Conservation (phyloP, 2,113 vertebrate species). For the Ginglymostoma cirratum region DNA sequence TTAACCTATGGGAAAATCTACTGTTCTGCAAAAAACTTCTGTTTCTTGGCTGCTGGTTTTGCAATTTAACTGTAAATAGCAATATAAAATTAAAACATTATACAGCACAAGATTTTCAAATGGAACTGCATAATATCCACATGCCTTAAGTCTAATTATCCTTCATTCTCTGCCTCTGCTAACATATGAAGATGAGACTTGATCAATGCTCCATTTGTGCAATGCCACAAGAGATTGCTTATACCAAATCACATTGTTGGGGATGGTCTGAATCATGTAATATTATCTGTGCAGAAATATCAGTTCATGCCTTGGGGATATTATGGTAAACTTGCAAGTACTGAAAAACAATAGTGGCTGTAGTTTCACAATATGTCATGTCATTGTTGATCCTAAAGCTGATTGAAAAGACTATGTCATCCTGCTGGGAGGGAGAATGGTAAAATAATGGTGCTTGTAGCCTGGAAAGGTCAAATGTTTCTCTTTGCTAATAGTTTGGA, state of each 20-base stretch:
- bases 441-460: constrained; percentile 12
- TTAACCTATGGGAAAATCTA: not conserved
- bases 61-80: not conserved
- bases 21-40: not conserved
- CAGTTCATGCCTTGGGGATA: not conserved
- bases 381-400: not conserved
- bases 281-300: not conserved
- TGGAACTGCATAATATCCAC: not conserved
- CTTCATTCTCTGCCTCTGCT: not conserved
- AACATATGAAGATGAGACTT: not conserved
- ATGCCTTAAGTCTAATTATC: not conserved
- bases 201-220: not conserved
- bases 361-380: not conserved
- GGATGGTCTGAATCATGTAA: not conserved
- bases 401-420: not conserved
- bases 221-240: not conserved
- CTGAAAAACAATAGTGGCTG: constrained; percentile 20
- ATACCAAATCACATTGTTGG: not conserved
- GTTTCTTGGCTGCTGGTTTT: not conserved
- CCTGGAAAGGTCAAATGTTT: not conserved
- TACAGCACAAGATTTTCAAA: not conserved
- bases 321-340: not conserved
- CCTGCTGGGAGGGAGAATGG: not conserved
- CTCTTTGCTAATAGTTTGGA: constrained; percentile 19
- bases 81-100: not conserved